phyloP scores from a whole-genome alignment of 2,113 vertebrate genomes.

The Trogon surrucura region DNA sequence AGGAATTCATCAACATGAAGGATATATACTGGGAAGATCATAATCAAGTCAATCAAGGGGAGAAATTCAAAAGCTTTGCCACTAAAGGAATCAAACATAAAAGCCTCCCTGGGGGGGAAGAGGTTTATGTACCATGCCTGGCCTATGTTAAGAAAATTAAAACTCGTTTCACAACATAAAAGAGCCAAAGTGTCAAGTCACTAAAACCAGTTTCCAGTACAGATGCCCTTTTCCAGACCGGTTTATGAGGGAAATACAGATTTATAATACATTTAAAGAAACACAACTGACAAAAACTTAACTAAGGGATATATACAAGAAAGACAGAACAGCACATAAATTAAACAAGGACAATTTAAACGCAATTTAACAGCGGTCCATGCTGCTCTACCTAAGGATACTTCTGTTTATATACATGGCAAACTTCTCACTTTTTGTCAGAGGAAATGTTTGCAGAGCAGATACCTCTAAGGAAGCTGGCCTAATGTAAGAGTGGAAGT shows the following conservation, averaged over 20 bases:
- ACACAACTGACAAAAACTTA: conserved; percentile 58
- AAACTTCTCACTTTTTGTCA: conserved; percentile 29
- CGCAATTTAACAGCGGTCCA: not conserved
- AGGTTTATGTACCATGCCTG: conserved; percentile 74
- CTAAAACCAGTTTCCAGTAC: conserved; percentile 70
- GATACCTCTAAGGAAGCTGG: not conserved
- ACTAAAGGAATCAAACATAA: conserved; percentile 70
- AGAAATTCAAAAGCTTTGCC: conserved; percentile 57
- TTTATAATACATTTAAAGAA: conserved; percentile 70
- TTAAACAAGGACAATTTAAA: conserved; percentile 56
- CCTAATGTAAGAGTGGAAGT: not conserved
- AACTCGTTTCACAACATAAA: conserved; percentile 73
- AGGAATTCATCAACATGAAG: conserved; percentile 68
- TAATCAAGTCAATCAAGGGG: conserved; percentile 72
- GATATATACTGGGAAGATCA: conserved; percentile 63
- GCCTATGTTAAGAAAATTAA: conserved; percentile 78
- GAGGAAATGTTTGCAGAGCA: conserved; percentile 29
- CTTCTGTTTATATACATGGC: conserved; percentile 18
- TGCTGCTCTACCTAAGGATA: not conserved
- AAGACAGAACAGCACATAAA: conserved; percentile 28
- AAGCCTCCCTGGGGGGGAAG: conserved; percentile 54
- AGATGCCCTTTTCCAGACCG: conserved; percentile 69
- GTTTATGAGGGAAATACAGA: conserved; percentile 76
- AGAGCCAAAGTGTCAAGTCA: conserved; percentile 73
- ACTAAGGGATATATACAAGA: conserved; percentile 26